Evolutionary conservation across 2,113 vertebrate species (phyloP).

Genomic region (Antennarius striatus): DNA sequence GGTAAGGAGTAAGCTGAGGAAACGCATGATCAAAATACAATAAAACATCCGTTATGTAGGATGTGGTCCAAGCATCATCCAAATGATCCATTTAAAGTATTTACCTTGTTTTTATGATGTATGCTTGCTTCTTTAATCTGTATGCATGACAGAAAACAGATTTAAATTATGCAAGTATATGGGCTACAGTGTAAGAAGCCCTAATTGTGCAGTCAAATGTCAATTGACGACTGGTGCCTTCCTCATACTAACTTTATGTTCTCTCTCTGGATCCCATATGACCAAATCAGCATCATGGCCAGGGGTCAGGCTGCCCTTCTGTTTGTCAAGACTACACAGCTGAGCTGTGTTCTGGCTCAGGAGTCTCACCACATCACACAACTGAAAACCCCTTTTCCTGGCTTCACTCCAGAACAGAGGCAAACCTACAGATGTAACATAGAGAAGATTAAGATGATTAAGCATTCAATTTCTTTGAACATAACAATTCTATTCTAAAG

Average conservation of each 20-base stretch:
- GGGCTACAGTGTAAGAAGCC: too few species aligned
- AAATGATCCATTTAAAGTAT: background rate
- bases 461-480: too few species aligned
- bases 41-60: background rate
- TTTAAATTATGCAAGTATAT: background rate
- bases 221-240: too few species aligned
- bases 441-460: too few species aligned
- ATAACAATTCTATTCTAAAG: too few species aligned
- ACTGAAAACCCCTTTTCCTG: constrained; percentile 74
- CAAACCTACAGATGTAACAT: constrained; percentile 66
- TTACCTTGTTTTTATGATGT: constrained; percentile 84
- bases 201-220: too few species aligned
- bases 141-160: background rate
- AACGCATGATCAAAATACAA: constrained; percentile 21
- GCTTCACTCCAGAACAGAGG: constrained; percentile 85
- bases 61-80: background rate
- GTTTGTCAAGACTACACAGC: constrained; percentile 75
- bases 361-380: constrained; percentile 75
- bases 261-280: constrained; percentile 83
- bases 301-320: constrained; percentile 75
- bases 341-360: constrained; percentile 78
- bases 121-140: constrained; percentile 78
- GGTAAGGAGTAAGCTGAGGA: constrained; percentile 81
- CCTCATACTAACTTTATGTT: constrained; percentile 73
- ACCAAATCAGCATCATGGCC: constrained; percentile 83